phyloP scores from a whole-genome alignment of 2,113 vertebrate species.

The Pungitius pungitius region DNA sequence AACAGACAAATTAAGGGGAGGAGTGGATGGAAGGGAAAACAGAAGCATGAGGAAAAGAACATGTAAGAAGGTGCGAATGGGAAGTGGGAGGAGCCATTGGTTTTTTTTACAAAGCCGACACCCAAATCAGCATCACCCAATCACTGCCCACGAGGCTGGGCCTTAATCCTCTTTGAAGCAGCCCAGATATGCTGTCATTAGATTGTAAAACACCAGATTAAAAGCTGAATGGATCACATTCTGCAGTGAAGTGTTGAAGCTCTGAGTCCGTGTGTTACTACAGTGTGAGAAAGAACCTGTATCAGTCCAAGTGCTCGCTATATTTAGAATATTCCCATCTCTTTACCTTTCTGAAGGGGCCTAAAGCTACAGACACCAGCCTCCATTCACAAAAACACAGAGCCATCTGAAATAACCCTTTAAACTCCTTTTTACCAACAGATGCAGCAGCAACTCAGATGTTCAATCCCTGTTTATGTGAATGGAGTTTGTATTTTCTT shows the following conservation, averaged over 20 bases:
- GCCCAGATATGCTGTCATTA: background rate
- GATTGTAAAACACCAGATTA: background rate
- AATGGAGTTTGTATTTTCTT: too few species aligned
- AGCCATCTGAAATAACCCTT: too few species aligned
- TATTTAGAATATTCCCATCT: too few species aligned
- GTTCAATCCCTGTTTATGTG: too few species aligned
- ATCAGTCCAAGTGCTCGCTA: too few species aligned
- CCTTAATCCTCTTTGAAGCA: slow-evolving; percentile 46
- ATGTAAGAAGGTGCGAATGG: slow-evolving; percentile 5
- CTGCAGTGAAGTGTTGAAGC: background rate
- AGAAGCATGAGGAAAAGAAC: slow-evolving; percentile 17
- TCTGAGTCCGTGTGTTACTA: background rate
- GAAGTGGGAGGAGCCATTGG: background rate
- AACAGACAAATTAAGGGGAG: background rate
- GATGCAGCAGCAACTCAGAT: too few species aligned
- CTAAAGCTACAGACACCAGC: background rate
- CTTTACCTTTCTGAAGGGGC: too few species aligned
- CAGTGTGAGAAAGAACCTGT: background rate
- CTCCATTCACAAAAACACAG: background rate
- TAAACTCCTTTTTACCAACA: too few species aligned
- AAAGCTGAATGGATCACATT: background rate
- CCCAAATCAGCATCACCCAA: slow-evolving; percentile 11
- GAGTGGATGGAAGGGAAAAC: background rate
- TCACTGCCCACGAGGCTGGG: background rate
- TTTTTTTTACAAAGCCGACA: slow-evolving; percentile 3